Percentiles rank a stretch among this genome's conserved stretches.
These are phyloP conservation scores for Odocoileus virginianus DNA, from an alignment of 2,113 vertebrate species.

Conservation along the genomic window DNA sequence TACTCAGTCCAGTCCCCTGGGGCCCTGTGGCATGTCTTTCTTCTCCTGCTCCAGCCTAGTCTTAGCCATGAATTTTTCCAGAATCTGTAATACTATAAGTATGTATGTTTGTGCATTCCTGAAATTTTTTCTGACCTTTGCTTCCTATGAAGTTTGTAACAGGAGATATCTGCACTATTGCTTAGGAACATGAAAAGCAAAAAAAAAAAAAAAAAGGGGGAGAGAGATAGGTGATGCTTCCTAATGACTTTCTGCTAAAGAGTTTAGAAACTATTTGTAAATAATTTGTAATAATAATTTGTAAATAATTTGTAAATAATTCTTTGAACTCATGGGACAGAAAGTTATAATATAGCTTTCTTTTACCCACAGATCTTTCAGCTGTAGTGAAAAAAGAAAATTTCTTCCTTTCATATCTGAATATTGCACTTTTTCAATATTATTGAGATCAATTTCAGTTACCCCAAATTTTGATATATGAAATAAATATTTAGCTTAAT, in stretches of 20 bases:
- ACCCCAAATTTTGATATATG: not conserved
- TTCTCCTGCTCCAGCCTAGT: not conserved
- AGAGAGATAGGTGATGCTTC: not conserved
- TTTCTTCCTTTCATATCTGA: not conserved
- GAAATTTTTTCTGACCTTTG: not conserved
- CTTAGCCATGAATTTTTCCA: not conserved
- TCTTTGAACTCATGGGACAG: not conserved
- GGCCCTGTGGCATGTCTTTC: not conserved
- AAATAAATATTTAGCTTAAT: not conserved
- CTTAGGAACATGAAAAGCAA: not conserved
- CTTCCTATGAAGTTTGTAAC: not conserved
- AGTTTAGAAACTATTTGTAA: not conserved
- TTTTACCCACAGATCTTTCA: not conserved
- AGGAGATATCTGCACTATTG: not conserved
- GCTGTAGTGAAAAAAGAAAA: not conserved
- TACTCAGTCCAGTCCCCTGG: not conserved
- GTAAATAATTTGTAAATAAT: not conserved
- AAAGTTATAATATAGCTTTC: not conserved
- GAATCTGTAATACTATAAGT: not conserved
- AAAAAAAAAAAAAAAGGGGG: not conserved
- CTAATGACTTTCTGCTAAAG: not conserved
- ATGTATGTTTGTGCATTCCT: not conserved
- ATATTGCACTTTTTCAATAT: not conserved
- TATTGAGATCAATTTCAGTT: not conserved
- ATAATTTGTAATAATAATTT: too few species aligned